Percentiles rank a stretch among this genome's conserved stretches.
Evolutionary conservation across 2,888 invertebrate species (phyloP).

Genomic region (Drosophila recens): DNA sequence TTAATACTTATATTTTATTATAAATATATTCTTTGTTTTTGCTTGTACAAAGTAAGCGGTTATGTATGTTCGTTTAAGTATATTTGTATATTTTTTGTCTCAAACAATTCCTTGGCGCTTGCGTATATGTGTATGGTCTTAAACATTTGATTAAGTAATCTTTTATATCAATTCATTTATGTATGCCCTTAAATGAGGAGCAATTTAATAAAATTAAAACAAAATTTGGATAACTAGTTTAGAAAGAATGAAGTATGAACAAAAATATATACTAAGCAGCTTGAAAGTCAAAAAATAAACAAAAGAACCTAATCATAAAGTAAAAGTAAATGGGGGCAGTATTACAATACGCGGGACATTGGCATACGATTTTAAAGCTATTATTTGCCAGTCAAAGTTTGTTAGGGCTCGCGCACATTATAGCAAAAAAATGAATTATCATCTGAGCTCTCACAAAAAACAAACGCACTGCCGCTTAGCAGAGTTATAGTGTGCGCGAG

Average conservation of each 20-base stretch:
- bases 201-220: conserved; percentile 36
- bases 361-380: conserved; percentile 78
- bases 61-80: conserved; percentile 37
- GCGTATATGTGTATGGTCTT: conserved; percentile 61
- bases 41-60: conserved; percentile 59
- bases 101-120: conserved; percentile 84
- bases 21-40: conserved; percentile 19
- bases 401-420: too few species aligned
- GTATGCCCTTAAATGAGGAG: conserved; percentile 39
- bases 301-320: conserved; percentile 39
- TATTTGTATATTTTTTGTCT: conserved; percentile 44
- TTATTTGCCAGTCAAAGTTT: conserved; percentile 57
- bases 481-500: too few species aligned
- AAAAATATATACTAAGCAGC: conserved; percentile 30
- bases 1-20: conserved; percentile 55
- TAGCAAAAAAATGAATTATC: too few species aligned
- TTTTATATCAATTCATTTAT: conserved; percentile 36
- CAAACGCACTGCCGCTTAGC: too few species aligned
- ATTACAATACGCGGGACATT: conserved; percentile 67
- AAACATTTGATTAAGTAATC: conserved; percentile 62
- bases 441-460: too few species aligned
- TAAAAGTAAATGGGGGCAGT: conserved; percentile 74
- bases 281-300: conserved; percentile 20
- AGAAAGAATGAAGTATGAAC: conserved; percentile 55
- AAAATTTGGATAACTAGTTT: conserved; percentile 63